These are phyloP conservation scores for Spea hammondii DNA, from an alignment of 2,797 vertebrate genomes.

Conservation along the genomic window DNA sequence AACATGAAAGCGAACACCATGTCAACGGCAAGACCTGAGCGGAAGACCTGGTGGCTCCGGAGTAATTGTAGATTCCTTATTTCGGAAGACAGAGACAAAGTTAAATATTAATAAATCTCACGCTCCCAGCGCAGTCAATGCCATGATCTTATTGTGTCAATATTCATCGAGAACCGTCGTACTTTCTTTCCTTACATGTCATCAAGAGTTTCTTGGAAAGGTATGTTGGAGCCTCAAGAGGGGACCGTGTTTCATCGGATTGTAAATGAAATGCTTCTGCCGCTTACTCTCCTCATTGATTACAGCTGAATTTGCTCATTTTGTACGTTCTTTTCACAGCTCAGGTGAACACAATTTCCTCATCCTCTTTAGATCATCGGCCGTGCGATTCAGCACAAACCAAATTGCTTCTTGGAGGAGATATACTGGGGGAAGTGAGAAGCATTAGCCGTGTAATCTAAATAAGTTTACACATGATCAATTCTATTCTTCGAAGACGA, in stretches of 20 bases:
- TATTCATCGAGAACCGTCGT: neutral
- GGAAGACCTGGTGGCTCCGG: neutral
- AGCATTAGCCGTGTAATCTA: conserved; percentile 26
- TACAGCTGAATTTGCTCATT: conserved; percentile 4
- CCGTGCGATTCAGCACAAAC: conserved; percentile 14
- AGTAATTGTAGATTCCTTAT: neutral
- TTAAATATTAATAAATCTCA: conserved; percentile 3
- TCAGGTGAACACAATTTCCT: conserved; percentile 3
- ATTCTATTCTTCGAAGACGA: conserved; percentile 26
- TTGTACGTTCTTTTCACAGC: neutral
- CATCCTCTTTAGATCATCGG: neutral
- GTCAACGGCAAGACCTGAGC: neutral
- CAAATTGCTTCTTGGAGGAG: conserved; percentile 24
- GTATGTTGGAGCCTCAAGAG: conserved; percentile 8
- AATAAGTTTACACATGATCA: conserved; percentile 34
- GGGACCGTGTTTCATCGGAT: neutral
- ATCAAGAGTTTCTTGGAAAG: neutral
- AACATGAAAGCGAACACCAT: neutral
- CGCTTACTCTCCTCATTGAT: conserved; percentile 20
- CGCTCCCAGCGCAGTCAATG: neutral
- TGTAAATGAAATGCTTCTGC: conserved; percentile 36
- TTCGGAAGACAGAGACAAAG: neutral
- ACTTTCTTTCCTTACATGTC: neutral
- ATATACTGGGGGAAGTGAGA: neutral
- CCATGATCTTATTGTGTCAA: neutral